Percentiles rank a stretch among this genome's conserved stretches.
phyloP scores from a whole-genome alignment of 2,113 vertebrate species.

The Pseudopodoces humilis region DNA sequence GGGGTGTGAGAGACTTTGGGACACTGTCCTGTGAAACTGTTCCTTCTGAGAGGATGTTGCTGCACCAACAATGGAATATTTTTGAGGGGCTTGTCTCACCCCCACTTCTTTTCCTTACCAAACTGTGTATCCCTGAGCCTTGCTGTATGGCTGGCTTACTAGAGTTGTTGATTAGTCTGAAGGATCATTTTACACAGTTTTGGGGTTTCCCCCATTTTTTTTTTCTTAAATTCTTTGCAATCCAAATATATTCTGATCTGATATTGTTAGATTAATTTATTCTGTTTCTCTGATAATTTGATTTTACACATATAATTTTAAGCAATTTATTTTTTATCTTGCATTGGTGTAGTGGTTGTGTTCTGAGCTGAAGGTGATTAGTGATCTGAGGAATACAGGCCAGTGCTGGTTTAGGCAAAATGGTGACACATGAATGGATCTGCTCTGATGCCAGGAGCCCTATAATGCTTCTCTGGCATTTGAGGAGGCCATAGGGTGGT shows the following conservation, averaged over 20 bases:
- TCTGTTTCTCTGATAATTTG: neutral
- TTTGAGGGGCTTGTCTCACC: neutral
- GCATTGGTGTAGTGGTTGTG: neutral
- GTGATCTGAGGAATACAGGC: neutral
- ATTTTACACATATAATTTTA: neutral
- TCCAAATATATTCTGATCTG: neutral
- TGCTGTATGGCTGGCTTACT: neutral
- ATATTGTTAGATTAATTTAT: neutral
- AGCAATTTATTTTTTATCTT: neutral
- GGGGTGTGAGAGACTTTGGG: neutral
- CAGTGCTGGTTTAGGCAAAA: neutral
- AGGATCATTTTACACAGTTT: neutral
- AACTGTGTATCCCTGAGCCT: neutral
- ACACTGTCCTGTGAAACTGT: neutral
- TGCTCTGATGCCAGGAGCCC: neutral
- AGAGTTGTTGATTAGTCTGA: neutral
- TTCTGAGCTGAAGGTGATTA: neutral
- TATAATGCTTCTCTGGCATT: neutral
- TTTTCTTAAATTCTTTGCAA: neutral
- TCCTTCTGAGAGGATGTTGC: neutral
- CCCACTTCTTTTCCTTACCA: neutral
- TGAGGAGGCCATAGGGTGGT: neutral
- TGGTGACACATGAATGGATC: neutral
- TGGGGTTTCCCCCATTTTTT: fast-evolving
- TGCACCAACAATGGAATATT: neutral